Evolutionary conservation across 2,888 invertebrate species (phyloP), one percentile per base, ranked within the genome.

Genomic region (Drosophila fulvimacula): DNA sequence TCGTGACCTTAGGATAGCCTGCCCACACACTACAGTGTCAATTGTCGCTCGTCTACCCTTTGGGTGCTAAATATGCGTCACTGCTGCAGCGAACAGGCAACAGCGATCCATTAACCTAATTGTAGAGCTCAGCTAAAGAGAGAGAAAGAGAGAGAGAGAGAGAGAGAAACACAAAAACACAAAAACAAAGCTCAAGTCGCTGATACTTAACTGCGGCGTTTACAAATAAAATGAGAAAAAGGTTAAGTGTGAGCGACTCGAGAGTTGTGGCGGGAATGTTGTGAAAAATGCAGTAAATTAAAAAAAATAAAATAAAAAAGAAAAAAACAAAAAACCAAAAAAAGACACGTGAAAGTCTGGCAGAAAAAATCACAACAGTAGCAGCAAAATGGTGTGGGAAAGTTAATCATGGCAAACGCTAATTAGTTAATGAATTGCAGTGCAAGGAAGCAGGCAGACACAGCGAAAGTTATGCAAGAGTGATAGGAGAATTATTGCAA

Each of bases 101-200:
- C 52, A 59, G 62, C 75, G 73, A 82, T 71, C 88, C 82, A 82
- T 82, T 82, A 88, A 87, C 88, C 82, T 88, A 82, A 82, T 82
- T 82, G 82, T 73, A 56, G 58, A 76, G 76, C 53, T 55, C 73
- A 68, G 52, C 24, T 52, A 38, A 52, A 52, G 19, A 13, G n/a
- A n/a, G n/a, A n/a, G n/a, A n/a, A n/a, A n/a, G 7, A 9, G 38
- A 38, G 38, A 2, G 41, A 32, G 17, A 36, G 7, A 9, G 38
- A 38, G 38, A 2, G 41, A 32, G 17, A 48, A 5, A 11, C 72
- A 66, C 64, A 72, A 69, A 55, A 72, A 69, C 71, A 81, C 69
- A 73, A 48, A 53, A 76, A 75, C 73, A 76, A 48, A 53, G 69
- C 60, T 59, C 38, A 42, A 44, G 24, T 10, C 44, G 49, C 17